Conservation (phyloP, 2,113 vertebrate genomes). For the Mystacornis crossleyi region DNA sequence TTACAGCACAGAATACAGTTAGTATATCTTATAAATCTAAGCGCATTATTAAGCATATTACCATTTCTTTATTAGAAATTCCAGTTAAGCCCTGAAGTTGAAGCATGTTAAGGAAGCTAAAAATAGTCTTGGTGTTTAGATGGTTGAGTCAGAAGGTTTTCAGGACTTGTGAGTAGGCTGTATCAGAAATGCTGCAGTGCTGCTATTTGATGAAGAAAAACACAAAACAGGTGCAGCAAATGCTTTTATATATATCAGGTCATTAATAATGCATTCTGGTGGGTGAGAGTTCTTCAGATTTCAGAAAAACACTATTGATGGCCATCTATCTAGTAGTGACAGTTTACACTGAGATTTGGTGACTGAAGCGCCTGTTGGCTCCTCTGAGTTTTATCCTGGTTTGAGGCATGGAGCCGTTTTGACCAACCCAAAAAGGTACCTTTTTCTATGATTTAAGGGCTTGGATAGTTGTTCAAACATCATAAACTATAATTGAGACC, state of each 20-base stretch:
- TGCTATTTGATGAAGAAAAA: background rate
- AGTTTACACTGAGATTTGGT: background rate
- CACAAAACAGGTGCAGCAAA: background rate
- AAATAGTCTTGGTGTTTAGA: background rate
- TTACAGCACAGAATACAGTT: background rate
- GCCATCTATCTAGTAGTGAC: background rate
- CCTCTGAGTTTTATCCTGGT: background rate
- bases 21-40: background rate
- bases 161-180: background rate
- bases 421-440: background rate
- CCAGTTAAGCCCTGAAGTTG: background rate
- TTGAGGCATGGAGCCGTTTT: background rate
- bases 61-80: background rate
- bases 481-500: background rate
- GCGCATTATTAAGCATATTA: background rate
- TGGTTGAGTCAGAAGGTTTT: background rate
- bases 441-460: background rate
- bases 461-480: background rate
- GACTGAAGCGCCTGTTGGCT: background rate
- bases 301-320: background rate
- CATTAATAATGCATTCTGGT: fast-evolving
- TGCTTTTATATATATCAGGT: background rate
- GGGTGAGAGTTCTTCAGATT: background rate
- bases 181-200: background rate
- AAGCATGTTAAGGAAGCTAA: background rate